A percentile compares a stretch with the other conserved stretches of the same genome.
phyloP scores from a whole-genome alignment of 2,888 invertebrate species.

The Trissolcus brochymenae region DNA sequence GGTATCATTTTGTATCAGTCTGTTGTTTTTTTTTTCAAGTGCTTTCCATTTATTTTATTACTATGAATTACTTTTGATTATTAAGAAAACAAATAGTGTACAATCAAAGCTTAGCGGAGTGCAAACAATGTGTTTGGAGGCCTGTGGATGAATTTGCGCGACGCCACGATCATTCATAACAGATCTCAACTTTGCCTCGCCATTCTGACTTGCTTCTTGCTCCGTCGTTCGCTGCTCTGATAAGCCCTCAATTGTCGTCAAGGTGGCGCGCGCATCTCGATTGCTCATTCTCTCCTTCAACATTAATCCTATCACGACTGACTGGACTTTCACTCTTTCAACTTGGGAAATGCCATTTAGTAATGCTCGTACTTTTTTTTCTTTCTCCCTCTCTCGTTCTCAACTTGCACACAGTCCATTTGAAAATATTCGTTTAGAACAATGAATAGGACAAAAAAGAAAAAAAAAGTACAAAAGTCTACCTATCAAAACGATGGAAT shows the following conservation, averaged over 20 bases:
- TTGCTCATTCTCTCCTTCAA: slow-evolving; percentile 23
- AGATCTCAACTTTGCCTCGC: slow-evolving; percentile 47
- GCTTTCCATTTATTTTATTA: slow-evolving; percentile 3
- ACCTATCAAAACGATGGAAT: too few species aligned
- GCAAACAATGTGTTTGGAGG: slow-evolving; percentile 94
- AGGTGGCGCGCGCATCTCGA: slow-evolving; percentile 43
- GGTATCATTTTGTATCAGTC: slow-evolving; percentile 4
- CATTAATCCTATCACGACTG: slow-evolving; percentile 26
- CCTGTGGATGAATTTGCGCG: slow-evolving; percentile 72
- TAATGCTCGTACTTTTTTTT: slow-evolving; percentile 18
- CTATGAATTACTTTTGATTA: not conserved
- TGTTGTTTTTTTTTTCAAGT: slow-evolving; percentile 1
- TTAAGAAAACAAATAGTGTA: slow-evolving; percentile 38
- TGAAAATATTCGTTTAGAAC: not conserved
- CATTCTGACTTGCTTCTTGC: slow-evolving; percentile 55
- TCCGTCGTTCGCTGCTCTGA: slow-evolving; percentile 60
- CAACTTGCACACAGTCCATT: slow-evolving; percentile 13
- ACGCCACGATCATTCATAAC: slow-evolving; percentile 40
- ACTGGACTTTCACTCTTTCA: slow-evolving; percentile 31
- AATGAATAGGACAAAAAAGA: too few species aligned
- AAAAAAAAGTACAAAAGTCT: too few species aligned
- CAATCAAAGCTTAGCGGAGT: slow-evolving; percentile 79
- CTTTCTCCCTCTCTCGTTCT: not conserved
- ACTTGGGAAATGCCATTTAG: slow-evolving; percentile 33
- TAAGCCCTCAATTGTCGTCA: slow-evolving; percentile 54